These are phyloP conservation scores for Acrocyrtus sp. DNA, from an alignment of 2,888 invertebrate species.

Conservation along the genomic window DNA sequence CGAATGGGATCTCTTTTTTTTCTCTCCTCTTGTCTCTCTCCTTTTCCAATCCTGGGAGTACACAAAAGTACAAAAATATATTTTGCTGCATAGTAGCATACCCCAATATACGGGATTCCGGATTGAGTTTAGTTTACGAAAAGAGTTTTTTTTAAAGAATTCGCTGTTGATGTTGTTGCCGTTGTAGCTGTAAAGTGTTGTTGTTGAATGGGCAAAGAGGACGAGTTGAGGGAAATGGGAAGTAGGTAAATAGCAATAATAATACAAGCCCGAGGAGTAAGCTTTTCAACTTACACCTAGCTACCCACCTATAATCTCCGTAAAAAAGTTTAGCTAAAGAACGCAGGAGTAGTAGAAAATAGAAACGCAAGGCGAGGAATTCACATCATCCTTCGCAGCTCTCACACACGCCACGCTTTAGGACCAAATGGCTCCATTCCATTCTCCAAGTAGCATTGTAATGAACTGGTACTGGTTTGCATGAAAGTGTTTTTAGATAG, in stretches of 20 bases:
- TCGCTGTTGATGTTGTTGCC: too few relatives aligned
- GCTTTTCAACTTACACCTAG: neutral
- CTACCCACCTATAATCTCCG: conserved; percentile 7
- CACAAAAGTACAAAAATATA: neutral
- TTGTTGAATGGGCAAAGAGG: neutral
- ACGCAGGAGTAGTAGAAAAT: neutral
- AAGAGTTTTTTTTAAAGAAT: neutral
- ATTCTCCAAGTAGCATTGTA: neutral
- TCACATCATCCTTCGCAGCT: conserved; percentile 8
- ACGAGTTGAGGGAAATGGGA: neutral
- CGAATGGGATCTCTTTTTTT: conserved; percentile 29
- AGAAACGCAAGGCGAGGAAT: conserved; percentile 10
- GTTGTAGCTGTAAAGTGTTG: neutral
- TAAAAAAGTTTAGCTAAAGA: conserved; percentile 7
- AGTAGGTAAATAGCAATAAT: conserved; percentile 25
- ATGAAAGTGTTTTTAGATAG: neutral
- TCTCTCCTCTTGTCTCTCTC: neutral
- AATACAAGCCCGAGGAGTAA: conserved; percentile 29
- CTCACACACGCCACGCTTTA: neutral
- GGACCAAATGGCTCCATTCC: conserved; percentile 20
- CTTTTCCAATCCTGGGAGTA: neutral
- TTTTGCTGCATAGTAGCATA: neutral
- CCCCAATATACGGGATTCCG: too few relatives aligned
- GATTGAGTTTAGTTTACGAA: too few relatives aligned
- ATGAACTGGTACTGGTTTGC: conserved; percentile 1